A percentile compares a stretch with the other conserved stretches of the same genome.
These are phyloP conservation scores for Austrolebias charrua DNA, from an alignment of 2,797 vertebrate genomes.

Conservation along the genomic window DNA sequence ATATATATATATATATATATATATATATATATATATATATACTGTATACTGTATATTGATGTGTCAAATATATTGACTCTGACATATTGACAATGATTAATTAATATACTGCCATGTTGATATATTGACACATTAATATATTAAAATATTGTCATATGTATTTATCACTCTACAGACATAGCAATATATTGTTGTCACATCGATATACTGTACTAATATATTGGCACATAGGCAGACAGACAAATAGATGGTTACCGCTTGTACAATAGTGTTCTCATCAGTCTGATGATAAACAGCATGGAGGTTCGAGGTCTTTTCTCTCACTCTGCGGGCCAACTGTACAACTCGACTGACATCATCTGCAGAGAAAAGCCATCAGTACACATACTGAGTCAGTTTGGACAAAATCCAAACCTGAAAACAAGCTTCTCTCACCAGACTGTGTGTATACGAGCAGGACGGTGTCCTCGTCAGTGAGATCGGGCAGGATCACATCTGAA, in stretches of 20 bases:
- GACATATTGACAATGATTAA: too few species aligned
- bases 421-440: slow-evolving; percentile 38
- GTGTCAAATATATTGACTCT: too few species aligned
- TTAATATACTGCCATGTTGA: too few species aligned
- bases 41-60: too few species aligned
- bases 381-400: slow-evolving; percentile 39
- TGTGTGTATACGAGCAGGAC: slow-evolving; percentile 79
- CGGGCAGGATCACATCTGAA: slow-evolving; percentile 67
- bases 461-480: slow-evolving; percentile 70
- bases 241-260: slow-evolving; percentile 30
- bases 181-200: too few species aligned
- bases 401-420: background rate
- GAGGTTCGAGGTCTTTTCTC: slow-evolving; percentile 72
- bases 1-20: too few species aligned
- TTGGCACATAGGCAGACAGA: too few species aligned
- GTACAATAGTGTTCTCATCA: slow-evolving; percentile 49
- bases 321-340: slow-evolving; percentile 66
- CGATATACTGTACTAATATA: too few species aligned
- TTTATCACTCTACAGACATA: too few species aligned
- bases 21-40: too few species aligned
- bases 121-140: too few species aligned
- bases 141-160: too few species aligned
- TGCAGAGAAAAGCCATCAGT: slow-evolving; percentile 43
- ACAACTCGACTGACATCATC: slow-evolving; percentile 74
- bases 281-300: slow-evolving; percentile 73